Percentiles rank a stretch among this genome's conserved stretches.
Evolutionary conservation across 2,888 invertebrate genomes (phyloP).

Genomic region (Meliscaeva auricollis): DNA sequence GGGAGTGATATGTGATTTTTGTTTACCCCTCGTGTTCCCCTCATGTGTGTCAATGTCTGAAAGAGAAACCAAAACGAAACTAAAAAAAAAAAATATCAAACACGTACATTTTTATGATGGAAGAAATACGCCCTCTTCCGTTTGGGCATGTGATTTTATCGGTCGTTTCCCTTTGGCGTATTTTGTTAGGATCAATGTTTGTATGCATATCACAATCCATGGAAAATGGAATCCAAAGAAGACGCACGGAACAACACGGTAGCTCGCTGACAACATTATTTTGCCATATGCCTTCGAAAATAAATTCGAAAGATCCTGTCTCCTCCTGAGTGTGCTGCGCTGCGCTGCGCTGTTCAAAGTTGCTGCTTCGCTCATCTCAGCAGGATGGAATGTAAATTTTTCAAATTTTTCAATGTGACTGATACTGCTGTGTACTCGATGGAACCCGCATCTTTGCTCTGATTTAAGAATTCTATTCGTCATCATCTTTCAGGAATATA

Average conservation of each 20-base stretch:
- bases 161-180: slow-evolving; percentile 67
- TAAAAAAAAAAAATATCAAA: slow-evolving; percentile 34
- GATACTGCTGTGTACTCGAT: slow-evolving; percentile 23
- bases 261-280: slow-evolving; percentile 34
- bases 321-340: neutral
- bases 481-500: slow-evolving; percentile 27
- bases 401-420: slow-evolving; percentile 8
- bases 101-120: slow-evolving; percentile 43
- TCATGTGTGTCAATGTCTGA: slow-evolving; percentile 58
- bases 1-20: slow-evolving; percentile 63
- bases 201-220: slow-evolving; percentile 67
- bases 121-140: slow-evolving; percentile 73
- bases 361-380: slow-evolving; percentile 1
- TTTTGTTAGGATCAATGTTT: slow-evolving; percentile 68
- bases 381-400: slow-evolving; percentile 41
- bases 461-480: slow-evolving; percentile 47
- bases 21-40: slow-evolving; percentile 63
- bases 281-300: slow-evolving; percentile 61
- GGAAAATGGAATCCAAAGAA: slow-evolving; percentile 5
- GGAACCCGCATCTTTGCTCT: slow-evolving; percentile 69
- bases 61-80: neutral
- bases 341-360: neutral
- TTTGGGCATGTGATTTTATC: slow-evolving; percentile 66
- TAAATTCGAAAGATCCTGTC: slow-evolving; percentile 43
- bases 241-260: slow-evolving; percentile 41